Conservation (phyloP, 2,888 invertebrate genomes). For the Salticus scenicus region DNA sequence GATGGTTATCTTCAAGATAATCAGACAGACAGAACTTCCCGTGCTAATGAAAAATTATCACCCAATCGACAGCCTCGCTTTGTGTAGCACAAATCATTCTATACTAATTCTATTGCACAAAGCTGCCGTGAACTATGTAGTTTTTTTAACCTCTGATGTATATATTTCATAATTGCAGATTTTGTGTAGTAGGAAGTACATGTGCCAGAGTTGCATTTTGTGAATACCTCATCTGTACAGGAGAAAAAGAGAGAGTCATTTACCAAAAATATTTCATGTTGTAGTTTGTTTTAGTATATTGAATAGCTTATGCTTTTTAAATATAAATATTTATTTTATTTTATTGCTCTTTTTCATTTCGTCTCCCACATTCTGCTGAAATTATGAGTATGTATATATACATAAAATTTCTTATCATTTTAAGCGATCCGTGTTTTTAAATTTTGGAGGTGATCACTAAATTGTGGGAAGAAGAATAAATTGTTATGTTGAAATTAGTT, state of each 20-base stretch:
- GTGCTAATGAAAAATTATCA: conserved; percentile 50
- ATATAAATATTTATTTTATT: conserved; percentile 2
- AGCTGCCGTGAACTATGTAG: conserved; percentile 17
- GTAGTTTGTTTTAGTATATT: not conserved
- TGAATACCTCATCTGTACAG: conserved; percentile 64
- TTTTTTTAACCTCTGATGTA: conserved; percentile 32
- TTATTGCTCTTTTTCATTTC: no score
- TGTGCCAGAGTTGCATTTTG: conserved; percentile 49
- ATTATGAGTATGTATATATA: no score
- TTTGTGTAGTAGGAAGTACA: conserved; percentile 26
- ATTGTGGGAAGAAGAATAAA: no score
- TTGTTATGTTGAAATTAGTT: no score
- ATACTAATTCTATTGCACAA: conserved; percentile 8
- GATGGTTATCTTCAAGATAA: conserved; percentile 33
- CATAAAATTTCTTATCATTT: no score
- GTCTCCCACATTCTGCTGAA: no score
- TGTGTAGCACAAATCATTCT: conserved; percentile 25
- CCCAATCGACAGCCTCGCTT: conserved; percentile 63
- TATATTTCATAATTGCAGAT: conserved; percentile 41
- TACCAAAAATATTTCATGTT: conserved; percentile 50
- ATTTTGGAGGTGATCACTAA: no score
- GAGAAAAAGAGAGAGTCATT: conserved; percentile 24
- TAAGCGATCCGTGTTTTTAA: no score
- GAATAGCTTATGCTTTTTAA: not conserved
- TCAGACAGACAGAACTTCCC: conserved; percentile 30